Conservation (phyloP, 2,797 vertebrate species). For the Thaleichthys pacificus region DNA sequence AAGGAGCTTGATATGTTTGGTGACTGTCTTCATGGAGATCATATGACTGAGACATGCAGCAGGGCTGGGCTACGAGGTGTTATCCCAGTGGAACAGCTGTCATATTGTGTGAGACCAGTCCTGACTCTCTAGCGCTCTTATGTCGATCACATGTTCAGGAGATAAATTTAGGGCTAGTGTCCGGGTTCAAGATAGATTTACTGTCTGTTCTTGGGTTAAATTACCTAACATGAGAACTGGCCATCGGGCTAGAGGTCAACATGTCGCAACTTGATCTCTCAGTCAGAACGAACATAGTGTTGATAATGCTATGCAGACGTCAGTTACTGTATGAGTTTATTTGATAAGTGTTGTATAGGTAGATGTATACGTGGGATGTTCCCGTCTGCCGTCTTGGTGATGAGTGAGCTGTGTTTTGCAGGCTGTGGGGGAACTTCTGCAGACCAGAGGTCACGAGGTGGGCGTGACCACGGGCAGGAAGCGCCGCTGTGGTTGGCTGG, state of each 20-base stretch:
- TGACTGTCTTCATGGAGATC: constrained; percentile 37
- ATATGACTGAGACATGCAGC: constrained; percentile 45
- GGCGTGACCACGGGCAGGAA: constrained; percentile 98
- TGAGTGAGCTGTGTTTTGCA: constrained; percentile 49
- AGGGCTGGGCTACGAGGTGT: constrained; percentile 10
- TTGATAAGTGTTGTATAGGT: background rate
- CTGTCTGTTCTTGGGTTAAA: constrained; percentile 49
- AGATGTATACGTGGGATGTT: too few species aligned
- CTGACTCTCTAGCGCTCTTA: constrained; percentile 58
- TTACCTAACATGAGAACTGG: constrained; percentile 60
- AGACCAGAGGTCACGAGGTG: constrained; percentile 93
- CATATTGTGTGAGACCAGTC: constrained; percentile 53
- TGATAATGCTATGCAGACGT: background rate
- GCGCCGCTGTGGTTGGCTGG: constrained; percentile 96
- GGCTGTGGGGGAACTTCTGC: constrained; percentile 90
- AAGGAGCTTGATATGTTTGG: constrained; percentile 19
- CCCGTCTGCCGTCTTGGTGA: too few species aligned
- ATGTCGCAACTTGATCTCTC: constrained; percentile 32
- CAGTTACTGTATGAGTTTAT: background rate
- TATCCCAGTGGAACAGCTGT: constrained; percentile 65
- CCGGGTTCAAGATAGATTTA: constrained; percentile 65
- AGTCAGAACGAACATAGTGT: constrained; percentile 6
- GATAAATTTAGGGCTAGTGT: constrained; percentile 75
- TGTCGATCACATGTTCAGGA: constrained; percentile 65
- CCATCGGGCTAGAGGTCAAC: constrained; percentile 42